Conservation (phyloP, 2,113 vertebrate genomes). For the Psilopogon haemacephalus region DNA sequence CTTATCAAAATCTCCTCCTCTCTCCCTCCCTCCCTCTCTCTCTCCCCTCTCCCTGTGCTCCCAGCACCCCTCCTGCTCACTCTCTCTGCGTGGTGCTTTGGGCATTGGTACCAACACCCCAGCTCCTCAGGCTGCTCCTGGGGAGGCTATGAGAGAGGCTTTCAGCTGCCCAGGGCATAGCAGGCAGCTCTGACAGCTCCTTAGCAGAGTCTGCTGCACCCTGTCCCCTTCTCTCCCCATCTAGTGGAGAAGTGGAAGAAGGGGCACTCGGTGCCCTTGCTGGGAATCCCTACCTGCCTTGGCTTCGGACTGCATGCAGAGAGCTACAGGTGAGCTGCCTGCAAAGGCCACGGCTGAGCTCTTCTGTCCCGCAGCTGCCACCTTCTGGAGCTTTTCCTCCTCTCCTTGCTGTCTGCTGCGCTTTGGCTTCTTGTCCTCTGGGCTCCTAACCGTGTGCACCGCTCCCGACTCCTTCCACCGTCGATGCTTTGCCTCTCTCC, state of each 20-base stretch:
- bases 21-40: neutral
- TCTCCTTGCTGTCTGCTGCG: neutral
- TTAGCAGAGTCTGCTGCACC: neutral
- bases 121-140: neutral
- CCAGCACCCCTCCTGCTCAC: neutral
- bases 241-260: slow-evolving; percentile 93
- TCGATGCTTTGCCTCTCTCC: neutral
- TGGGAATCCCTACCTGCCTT: slow-evolving; percentile 86
- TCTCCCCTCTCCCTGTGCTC: neutral
- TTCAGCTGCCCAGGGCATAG: neutral
- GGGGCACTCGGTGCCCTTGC: slow-evolving; percentile 69
- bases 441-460: neutral
- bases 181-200: neutral
- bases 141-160: neutral
- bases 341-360: neutral
- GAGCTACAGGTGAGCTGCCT: slow-evolving; percentile 82
- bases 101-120: neutral
- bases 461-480: neutral
- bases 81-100: neutral
- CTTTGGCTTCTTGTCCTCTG: neutral
- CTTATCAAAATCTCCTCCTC: neutral
- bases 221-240: slow-evolving; percentile 8
- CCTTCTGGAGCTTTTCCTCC: neutral
- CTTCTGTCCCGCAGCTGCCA: neutral
- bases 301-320: slow-evolving; percentile 87